A percentile compares a stretch with the other conserved stretches of the same genome.
These are phyloP conservation scores for Arrhopalites spinosus DNA, from an alignment of 2,888 invertebrate species.

Conservation along the genomic window DNA sequence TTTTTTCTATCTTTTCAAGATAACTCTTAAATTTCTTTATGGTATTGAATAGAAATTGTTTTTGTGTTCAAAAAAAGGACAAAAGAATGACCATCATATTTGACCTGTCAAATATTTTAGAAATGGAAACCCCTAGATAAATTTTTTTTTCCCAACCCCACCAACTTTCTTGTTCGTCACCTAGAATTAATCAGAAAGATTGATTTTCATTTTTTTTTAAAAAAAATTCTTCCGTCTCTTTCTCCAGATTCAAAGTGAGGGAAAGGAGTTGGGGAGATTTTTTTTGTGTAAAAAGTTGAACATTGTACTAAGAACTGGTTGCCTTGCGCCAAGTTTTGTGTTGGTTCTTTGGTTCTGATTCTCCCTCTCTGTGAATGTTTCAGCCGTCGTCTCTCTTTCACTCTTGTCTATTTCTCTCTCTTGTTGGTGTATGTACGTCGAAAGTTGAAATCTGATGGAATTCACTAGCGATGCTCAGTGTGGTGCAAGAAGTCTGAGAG, in stretches of 20 bases:
- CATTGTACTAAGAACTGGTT: background rate
- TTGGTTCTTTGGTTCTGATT: background rate
- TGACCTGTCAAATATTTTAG: background rate
- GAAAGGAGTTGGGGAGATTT: background rate
- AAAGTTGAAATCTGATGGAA: background rate
- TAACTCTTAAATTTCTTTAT: too few relatives aligned
- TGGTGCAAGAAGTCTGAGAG: background rate
- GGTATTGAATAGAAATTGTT: too few relatives aligned
- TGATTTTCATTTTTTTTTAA: slow-evolving; percentile 2
- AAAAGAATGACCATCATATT: background rate
- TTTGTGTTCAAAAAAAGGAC: background rate
- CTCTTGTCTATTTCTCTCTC: slow-evolving; percentile 1
- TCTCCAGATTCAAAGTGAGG: slow-evolving; percentile 16
- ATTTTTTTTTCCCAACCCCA: background rate
- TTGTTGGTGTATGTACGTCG: background rate
- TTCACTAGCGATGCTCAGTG: background rate
- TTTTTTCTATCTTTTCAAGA: too few relatives aligned
- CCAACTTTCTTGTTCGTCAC: background rate
- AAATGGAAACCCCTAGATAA: too few relatives aligned
- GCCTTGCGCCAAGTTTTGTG: background rate
- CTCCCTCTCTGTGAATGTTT: background rate
- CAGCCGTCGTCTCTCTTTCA: background rate
- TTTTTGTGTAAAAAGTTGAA: too few relatives aligned
- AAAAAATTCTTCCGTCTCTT: slow-evolving; percentile 5
- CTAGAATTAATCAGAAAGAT: slow-evolving; percentile 22